A percentile compares a stretch with the other conserved stretches of the same genome.
Evolutionary conservation across 1,140 invertebrate genomes (phyloP).

Genomic region (Drosophila albomicans): DNA sequence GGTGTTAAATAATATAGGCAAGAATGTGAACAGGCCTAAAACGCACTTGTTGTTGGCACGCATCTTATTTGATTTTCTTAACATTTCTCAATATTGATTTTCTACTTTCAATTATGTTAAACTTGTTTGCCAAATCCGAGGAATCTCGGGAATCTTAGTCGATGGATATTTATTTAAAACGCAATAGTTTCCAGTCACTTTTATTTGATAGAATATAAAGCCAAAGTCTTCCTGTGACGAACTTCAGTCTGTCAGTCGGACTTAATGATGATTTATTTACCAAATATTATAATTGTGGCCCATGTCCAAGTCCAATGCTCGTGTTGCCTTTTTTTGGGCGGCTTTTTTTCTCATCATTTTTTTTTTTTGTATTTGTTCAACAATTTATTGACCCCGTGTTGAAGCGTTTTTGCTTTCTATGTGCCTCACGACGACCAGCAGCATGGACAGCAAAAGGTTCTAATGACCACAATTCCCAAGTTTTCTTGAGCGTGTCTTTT

Average conservation of each 20-base stretch:
- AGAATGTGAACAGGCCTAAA: constrained; percentile 54
- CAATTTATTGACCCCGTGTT: constrained; percentile 76
- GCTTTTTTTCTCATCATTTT: constrained; percentile 13
- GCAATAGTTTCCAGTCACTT: constrained; percentile 76
- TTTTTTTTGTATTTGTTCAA: constrained; percentile 59
- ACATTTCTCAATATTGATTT: constrained; percentile 44
- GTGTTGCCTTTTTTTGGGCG: constrained; percentile 17
- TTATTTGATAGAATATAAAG: constrained; percentile 40
- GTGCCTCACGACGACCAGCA: constrained; percentile 25
- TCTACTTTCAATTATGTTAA: constrained; percentile 75
- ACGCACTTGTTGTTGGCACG: constrained; percentile 69
- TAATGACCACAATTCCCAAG: constrained; percentile 71
- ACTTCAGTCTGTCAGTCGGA: constrained; percentile 28
- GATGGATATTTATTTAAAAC: constrained; percentile 45
- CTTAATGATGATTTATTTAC: constrained; percentile 73
- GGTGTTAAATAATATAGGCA: constrained; percentile 72
- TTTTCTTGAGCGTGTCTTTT: constrained; percentile 57
- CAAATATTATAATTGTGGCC: constrained; percentile 64
- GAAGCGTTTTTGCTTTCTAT: constrained; percentile 68
- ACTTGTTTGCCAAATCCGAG: constrained; percentile 36
- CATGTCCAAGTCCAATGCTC: constrained; percentile 9
- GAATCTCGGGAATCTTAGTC: constrained; percentile 3
- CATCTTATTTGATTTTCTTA: constrained; percentile 29
- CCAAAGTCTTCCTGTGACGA: constrained; percentile 14
- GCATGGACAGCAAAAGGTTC: constrained; percentile 48